phyloP scores from a whole-genome alignment of 2,113 vertebrate species.

The Xiphophorus couchianus region DNA sequence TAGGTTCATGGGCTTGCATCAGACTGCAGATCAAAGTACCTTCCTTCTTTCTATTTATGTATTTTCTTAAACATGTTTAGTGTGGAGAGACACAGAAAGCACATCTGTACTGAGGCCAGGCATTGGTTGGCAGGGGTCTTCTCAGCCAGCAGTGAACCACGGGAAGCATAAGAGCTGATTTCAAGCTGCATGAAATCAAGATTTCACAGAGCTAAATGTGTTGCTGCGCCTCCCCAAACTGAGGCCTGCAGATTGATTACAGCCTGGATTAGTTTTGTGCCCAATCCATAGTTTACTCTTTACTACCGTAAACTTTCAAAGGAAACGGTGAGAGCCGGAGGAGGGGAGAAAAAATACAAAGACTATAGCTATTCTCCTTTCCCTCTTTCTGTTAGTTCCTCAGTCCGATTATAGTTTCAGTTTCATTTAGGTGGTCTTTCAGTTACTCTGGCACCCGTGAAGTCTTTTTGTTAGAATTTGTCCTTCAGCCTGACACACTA shows the following conservation, averaged over 20 bases:
- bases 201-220: slow-evolving; percentile 45
- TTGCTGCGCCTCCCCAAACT: slow-evolving; percentile 14
- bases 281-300: slow-evolving; percentile 4
- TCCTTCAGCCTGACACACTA: slow-evolving; percentile 34
- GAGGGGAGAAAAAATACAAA: not conserved
- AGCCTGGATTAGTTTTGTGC: slow-evolving; percentile 18
- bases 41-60: not conserved
- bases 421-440: slow-evolving; percentile 12
- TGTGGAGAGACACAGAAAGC: slow-evolving; percentile 16
- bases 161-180: slow-evolving; percentile 13
- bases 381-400: not conserved
- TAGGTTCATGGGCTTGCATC: not conserved
- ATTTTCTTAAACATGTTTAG: slow-evolving; percentile 6
- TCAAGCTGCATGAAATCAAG: slow-evolving; percentile 35
- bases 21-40: not conserved
- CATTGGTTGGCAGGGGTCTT: slow-evolving; percentile 13
- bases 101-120: slow-evolving; percentile 13
- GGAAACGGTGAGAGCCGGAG: not conserved
- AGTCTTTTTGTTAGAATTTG: slow-evolving; percentile 21
- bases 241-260: slow-evolving; percentile 29
- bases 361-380: not conserved
- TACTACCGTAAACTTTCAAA: slow-evolving; percentile 7
- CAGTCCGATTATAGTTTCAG: not conserved
- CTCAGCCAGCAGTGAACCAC: slow-evolving; percentile 4
- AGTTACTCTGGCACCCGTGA: not conserved